Evolutionary conservation across 2,797 vertebrate species (phyloP), one percentile per base, ranked within the genome.

Genomic region (Pangasius krempfi): DNA sequence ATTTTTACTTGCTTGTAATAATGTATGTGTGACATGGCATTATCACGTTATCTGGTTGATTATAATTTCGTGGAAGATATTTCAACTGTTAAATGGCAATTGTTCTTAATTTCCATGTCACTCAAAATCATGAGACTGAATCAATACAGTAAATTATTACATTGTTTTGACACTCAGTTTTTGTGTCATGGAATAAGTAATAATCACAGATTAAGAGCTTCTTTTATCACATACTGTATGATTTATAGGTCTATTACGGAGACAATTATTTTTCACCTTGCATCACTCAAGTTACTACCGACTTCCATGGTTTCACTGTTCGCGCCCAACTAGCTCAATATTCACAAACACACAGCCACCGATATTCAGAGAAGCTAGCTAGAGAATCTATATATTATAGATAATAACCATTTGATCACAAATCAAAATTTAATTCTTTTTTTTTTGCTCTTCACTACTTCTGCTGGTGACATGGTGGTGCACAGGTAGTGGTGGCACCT

Each of bases 1-100:
- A n/a, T 78, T 76, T 44, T 60, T 18, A 50, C 68, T 66, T 66
- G 44, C 47, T 88, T 64, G 50, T 84, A 54, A 84, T 52, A 56
- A 56, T 78, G 25, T 76, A 40, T 84, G 37, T 25, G 75, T 79
- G 44, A 75, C 47, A 60, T 84, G 78, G 20, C 1, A 2, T 80
- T 80, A 47, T 50, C 73, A 76, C 12, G 14, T 54, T 54, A 79
- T 79, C 50, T 9, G n/a, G n/a, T 54, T 79, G 33, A 54, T 56
- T 56, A 56, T 79, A 56, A 33, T 62, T 4, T 62, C 10, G 1
- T 40, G 33, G 33, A 27, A 25, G 62, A 40, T 76, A 78, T 60
- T 62, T 27, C 44, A 14, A 52, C 16, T 22, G 58, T 27, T 83
- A 62, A 83, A 64, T 10, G 12, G 37, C 47, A n/a, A 47, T 47